Evolutionary conservation across 2,888 invertebrate genomes (phyloP).

Genomic region (Ischnura elegans): DNA sequence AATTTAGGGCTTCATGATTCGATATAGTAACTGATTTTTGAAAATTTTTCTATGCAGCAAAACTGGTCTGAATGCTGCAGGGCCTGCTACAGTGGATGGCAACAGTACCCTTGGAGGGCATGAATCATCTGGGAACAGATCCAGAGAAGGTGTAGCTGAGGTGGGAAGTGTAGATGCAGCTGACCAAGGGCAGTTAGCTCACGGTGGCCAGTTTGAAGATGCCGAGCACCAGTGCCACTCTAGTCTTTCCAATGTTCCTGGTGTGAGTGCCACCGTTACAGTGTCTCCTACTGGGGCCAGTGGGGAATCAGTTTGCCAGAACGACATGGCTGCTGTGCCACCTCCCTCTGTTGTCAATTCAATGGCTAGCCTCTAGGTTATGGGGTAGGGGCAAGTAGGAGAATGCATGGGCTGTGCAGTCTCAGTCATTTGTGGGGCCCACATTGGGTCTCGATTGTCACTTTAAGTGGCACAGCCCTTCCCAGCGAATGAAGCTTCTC

Average conservation of each 20-base stretch:
- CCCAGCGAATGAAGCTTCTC: constrained; percentile 39
- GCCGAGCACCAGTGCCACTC: constrained; percentile 63
- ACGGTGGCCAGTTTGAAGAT: constrained; percentile 61
- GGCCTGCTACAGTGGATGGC: constrained; percentile 20
- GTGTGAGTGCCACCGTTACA: constrained; percentile 47
- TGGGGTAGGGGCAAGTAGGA: constrained; percentile 45
- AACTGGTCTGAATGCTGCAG: constrained; percentile 52
- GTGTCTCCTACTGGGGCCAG: constrained; percentile 48
- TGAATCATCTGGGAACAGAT: constrained; percentile 39
- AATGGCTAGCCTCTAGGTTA: constrained; percentile 58
- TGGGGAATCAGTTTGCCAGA: constrained; percentile 56
- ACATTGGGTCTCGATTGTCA: constrained; percentile 56
- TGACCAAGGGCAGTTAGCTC: constrained; percentile 50
- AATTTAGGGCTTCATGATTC: too few species aligned
- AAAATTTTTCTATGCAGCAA: background rate
- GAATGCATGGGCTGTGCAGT: constrained; percentile 54
- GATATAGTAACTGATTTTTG: background rate
- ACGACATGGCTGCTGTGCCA: constrained; percentile 59
- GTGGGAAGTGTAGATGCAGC: constrained; percentile 45
- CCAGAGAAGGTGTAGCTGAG: constrained; percentile 43
- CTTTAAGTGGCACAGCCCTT: constrained; percentile 43
- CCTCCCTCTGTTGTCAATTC: constrained; percentile 64
- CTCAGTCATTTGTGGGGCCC: constrained; percentile 64
- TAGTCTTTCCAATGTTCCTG: constrained; percentile 66
- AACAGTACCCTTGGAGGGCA: background rate